Evolutionary conservation across 2,113 vertebrate species (phyloP).

Genomic region (Bubo scandiacus): DNA sequence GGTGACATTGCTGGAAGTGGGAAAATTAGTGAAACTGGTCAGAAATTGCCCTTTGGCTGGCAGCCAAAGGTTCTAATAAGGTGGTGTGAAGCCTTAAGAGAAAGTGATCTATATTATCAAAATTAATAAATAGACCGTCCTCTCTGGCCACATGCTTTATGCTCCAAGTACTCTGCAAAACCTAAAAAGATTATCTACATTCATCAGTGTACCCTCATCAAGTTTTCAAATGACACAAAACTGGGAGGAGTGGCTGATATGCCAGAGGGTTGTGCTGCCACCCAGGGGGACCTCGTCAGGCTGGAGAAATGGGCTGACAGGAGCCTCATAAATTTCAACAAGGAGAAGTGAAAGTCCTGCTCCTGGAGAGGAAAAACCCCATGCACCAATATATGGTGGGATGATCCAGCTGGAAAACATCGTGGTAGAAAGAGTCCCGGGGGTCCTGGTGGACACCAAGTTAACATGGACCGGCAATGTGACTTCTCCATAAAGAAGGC

Average conservation of each 20-base stretch:
- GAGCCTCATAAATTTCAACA: not conserved
- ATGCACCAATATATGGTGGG: not conserved
- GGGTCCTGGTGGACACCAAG: not conserved
- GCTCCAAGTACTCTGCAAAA: not conserved
- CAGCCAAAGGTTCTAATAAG: conserved; percentile 54
- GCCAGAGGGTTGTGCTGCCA: not conserved
- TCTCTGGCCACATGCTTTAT: not conserved
- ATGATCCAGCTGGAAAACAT: not conserved
- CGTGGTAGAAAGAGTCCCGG: not conserved
- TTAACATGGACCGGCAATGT: not conserved
- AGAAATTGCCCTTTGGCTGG: conserved; percentile 49
- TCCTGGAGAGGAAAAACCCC: not conserved
- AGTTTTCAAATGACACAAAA: not conserved
- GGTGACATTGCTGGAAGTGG: not conserved
- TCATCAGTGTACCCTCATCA: not conserved
- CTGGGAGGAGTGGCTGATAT: not conserved
- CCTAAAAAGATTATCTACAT: not conserved
- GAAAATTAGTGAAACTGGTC: conserved; percentile 35
- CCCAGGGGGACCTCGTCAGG: not conserved
- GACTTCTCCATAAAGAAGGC: not conserved
- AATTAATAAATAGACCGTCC: not conserved
- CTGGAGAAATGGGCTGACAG: not conserved
- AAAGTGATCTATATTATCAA: conserved; percentile 1
- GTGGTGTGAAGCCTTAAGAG: not conserved
- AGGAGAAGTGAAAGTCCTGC: not conserved